These are phyloP conservation scores for Epizoanthus fatuus DNA, from an alignment of 92 coral and sea anemone genomes.

Conservation along the genomic window DNA sequence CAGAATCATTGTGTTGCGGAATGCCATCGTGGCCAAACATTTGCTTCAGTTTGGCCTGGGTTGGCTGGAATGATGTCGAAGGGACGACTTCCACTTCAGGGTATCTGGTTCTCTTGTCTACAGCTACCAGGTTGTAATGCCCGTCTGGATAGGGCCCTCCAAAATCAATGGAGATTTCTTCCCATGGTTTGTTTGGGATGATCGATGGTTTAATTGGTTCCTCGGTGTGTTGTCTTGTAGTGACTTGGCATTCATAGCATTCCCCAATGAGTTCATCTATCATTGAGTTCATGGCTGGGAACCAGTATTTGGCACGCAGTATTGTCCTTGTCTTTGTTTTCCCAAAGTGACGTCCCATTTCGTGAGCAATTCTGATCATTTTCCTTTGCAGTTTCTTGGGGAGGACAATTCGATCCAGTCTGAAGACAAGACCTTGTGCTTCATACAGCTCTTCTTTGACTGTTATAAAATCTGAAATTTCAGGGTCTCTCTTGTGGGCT, in stretches of 20 bases:
- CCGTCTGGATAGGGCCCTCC: too few species aligned
- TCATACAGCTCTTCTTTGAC: not conserved
- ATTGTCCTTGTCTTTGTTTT: constrained; percentile 52
- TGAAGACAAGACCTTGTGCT: not conserved
- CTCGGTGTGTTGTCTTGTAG: not conserved
- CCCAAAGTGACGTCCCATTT: constrained; percentile 55
- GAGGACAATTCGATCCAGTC: constrained; percentile 5
- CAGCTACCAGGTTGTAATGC: not conserved
- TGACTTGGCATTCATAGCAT: constrained; percentile 43
- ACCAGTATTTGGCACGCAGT: constrained; percentile 53
- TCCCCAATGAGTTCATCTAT: not conserved
- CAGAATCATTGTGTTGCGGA: constrained; percentile 30
- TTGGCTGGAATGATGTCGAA: not conserved
- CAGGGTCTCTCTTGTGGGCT: constrained; percentile 17
- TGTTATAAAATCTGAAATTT: not conserved
- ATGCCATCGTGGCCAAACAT: constrained; percentile 42
- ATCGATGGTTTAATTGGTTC: too few species aligned
- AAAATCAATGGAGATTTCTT: too few species aligned
- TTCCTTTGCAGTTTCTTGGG: constrained; percentile 39
- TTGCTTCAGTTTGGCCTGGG: constrained; percentile 23
- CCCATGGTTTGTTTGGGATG: too few species aligned
- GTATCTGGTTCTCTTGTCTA: constrained; percentile 39
- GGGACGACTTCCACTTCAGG: constrained; percentile 5
- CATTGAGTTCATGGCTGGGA: constrained; percentile 36
- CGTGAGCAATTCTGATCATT: constrained; percentile 42